Conservation (phyloP, 2,113 vertebrate genomes). For the Hirundichthys speculiger region DNA sequence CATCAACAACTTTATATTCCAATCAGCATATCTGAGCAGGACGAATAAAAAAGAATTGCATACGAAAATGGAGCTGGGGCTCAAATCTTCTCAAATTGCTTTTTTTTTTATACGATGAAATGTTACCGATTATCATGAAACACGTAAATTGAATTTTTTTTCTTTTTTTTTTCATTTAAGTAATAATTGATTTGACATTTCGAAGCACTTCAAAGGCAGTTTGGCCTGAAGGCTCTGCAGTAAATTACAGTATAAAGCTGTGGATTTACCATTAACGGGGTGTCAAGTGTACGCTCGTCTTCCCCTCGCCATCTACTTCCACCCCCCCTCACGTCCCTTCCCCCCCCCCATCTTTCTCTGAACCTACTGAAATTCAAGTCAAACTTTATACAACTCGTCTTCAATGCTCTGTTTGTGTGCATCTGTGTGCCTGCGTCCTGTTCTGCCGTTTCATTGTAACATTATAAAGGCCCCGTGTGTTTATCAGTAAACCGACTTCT, state of each 20-base stretch:
- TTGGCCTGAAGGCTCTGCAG: conserved; percentile 72
- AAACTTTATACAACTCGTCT: conserved; percentile 57
- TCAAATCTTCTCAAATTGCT: conserved; percentile 73
- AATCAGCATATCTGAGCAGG: conserved; percentile 70
- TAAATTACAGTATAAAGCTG: conserved; percentile 80
- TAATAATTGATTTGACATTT: conserved; percentile 84
- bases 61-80: conserved; percentile 42
- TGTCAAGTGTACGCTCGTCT: conserved; percentile 65
- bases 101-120: conserved; percentile 63
- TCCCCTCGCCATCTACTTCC: conserved; percentile 1
- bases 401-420: conserved; percentile 37
- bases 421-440: conserved; percentile 41
- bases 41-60: conserved; percentile 40
- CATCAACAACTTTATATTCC: conserved; percentile 77
- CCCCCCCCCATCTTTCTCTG: conserved; percentile 12
- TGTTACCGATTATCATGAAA: conserved; percentile 77
- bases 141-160: conserved; percentile 74
- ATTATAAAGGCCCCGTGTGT: conserved; percentile 61
- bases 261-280: conserved; percentile 74
- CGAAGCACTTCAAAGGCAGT: conserved; percentile 79
- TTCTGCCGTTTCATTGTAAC: conserved; percentile 59
- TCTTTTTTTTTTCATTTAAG: conserved; percentile 73
- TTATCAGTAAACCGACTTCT: conserved; percentile 70
- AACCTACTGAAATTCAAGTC: conserved; percentile 51
- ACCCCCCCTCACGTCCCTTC: background rate